Base-by-base conservation (phyloP, 2,797 vertebrate species). In the Parambassis ranga region DNA sequence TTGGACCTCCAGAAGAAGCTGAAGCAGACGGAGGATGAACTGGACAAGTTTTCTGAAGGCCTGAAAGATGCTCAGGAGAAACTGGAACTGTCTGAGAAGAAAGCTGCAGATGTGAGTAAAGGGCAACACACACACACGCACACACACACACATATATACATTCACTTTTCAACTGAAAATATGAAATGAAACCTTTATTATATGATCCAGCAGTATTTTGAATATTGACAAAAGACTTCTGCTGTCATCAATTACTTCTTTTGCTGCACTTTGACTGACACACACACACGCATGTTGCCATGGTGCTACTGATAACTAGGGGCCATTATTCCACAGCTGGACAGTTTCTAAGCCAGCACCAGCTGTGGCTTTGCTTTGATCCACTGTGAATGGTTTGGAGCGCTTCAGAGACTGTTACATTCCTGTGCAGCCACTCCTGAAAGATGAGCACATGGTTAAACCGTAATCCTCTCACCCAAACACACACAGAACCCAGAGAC, bases 21-120 rank as follows among this genome's bases (percentile, higher is more conserved):
- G 89, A 97, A 97, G 77, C 92, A 94, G 77, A 97, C 95, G 0
- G 95, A 97, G 64, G 95, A 96, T 49, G 95, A 97, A 77, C 86
- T 96, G 86, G 95, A 97, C 71, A 97, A 96, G 77, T 96, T 96
- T 85, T 95, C 95, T 0, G 94, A 95, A 75, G 94, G 94, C 41
- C 92, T 98, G 41, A 96, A 95, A 79, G 94, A 95, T 0, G 94
- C 95, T 37, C 95, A 95, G 85, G 96, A 97, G 72, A 97, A 96
- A 87, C 93, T 98, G 71, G 95, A 96, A 68, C 90, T 93, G 76
- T 93, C 95, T 0, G 96, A 98, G 75, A 96, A 91, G 87, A 95
- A 92, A 61, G 95, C 96, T 7, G 92, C 96, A 24, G 95, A 98
- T 0, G 95, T 96, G 87, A 23, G 95, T 94, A 42, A 16, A 50